Base-by-base conservation (phyloP, 2,888 invertebrate species). In the Nipponacmea schrenckii region DNA sequence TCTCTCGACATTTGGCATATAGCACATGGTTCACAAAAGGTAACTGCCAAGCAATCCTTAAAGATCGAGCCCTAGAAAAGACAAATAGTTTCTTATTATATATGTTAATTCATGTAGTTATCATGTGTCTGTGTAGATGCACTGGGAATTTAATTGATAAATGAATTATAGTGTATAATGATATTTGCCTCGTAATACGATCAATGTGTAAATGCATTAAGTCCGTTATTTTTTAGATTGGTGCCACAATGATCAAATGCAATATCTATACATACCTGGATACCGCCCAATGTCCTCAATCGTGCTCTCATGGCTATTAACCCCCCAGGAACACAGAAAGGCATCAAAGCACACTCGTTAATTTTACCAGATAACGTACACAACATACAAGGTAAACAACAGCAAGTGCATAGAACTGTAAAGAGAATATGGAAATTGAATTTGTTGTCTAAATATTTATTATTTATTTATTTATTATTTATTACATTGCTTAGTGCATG, bases 1-100 rank as follows among this genome's bases (percentile, higher is more conserved):
- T 81, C 81, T 27, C 81, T 73, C 62, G 76, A 73, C 78, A 80
- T 80, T 69, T 81, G 80, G 63, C 81, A 81, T 2, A 76, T 69
- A 5, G 74, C 76, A 46, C 80, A 80, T 3, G 69, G 69, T 0
- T 56, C 67, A 69, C 80, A 81, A 64, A 66, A 77, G 3, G 69
- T 26, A 0, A 74, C 50, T 26, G 72, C 70, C 27, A 77, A 0
- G 24, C 77, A 79, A 69, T 81, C 81, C 2, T 67, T 68, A 64
- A 78, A 80, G 24, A 80, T 74, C 12, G 75, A 75, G 7, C 80
- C 80, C 80, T 80, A 74, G 2, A 73, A 56, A 56, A 56, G 10
- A 56, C 4, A 56, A 56, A 2, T 56, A 24, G 12, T 5, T 14
- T 24, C 12, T 56, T 56, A 24, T 56, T 4, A 31, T 31, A 2